Evolutionary conservation across 2,797 vertebrate species (phyloP), one percentile per base, ranked within the genome.

Genomic region (Triplophysa yarkandensis): DNA sequence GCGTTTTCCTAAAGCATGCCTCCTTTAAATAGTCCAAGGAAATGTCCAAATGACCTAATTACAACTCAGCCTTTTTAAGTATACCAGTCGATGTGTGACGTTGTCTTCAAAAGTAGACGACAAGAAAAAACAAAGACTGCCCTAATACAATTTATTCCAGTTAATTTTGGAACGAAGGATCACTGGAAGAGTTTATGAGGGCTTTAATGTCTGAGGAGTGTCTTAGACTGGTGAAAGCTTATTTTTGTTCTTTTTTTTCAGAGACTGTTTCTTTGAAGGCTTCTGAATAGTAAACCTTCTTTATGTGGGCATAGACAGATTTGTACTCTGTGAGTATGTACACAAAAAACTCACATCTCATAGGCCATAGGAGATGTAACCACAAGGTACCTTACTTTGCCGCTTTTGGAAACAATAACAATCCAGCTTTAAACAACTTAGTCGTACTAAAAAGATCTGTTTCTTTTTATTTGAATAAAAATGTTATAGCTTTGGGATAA

Each of bases 11-110:
- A 90, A 86, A 86, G 83, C 83, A 81, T 77, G 78, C 77, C 83
- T 80, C 79, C 88, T 91, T 91, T 88, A 90, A 91, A 93, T 86
- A 91, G 88, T 84, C 68, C 32, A 80, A 85, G 87, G 90, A 93
- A 91, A 90, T 81, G 84, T 90, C 88, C 88, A 89, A 91, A 92
- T 90, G 87, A 93, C 89, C 88, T 88, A 90, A 92, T 91, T 92
- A 91, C 83, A 81, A 83, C 85, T 88, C 86, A 87, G 83, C 83
- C 86, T 86, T 90, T 90, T 88, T 87, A 89, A 90, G 85, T 85
- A 87, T 83, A 86, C 88, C 85, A 83, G 83, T 54, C 87, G 82
- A 82, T 46, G 69, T 81, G 84, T 88, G 85, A 88, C 83, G 86
- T 55, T 79, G 77, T 85, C 87, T 90, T 88, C 76, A 74, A 87